Evolutionary conservation across 2,113 vertebrate species (phyloP).

Genomic region (Hippopotamus amphibius): DNA sequence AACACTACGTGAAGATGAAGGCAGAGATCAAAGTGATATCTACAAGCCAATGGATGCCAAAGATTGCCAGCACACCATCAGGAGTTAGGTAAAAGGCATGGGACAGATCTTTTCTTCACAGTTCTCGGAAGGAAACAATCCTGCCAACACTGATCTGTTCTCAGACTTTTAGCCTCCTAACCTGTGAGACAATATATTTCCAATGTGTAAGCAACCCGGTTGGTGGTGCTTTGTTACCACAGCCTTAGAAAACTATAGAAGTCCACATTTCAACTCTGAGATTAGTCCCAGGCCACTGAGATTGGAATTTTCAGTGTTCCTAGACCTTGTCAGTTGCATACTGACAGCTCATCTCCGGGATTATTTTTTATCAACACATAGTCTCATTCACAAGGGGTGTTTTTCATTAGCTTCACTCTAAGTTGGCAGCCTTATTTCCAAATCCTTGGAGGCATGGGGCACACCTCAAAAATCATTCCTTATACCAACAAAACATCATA

Average conservation of each 20-base stretch:
- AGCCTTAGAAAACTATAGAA: neutral
- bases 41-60: neutral
- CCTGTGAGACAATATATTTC: neutral
- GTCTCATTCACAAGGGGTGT: constrained; percentile 3
- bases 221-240: neutral
- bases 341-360: neutral
- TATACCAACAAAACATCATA: neutral
- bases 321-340: neutral
- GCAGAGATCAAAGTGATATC: neutral
- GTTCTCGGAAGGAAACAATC: neutral
- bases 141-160: neutral
- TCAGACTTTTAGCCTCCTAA: neutral
- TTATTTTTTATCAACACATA: constrained; percentile 25
- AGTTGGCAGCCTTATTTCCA: neutral
- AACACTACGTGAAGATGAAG: neutral
- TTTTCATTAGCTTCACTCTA: constrained; percentile 2
- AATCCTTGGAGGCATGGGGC: neutral
- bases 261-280: neutral
- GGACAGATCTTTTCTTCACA: neutral
- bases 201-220: neutral
- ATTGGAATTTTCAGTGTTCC: neutral
- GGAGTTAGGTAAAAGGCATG: neutral
- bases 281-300: neutral
- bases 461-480: constrained; percentile 14
- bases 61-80: neutral